phyloP scores from a whole-genome alignment of 2,797 vertebrate species.

The Sylvia borin region DNA sequence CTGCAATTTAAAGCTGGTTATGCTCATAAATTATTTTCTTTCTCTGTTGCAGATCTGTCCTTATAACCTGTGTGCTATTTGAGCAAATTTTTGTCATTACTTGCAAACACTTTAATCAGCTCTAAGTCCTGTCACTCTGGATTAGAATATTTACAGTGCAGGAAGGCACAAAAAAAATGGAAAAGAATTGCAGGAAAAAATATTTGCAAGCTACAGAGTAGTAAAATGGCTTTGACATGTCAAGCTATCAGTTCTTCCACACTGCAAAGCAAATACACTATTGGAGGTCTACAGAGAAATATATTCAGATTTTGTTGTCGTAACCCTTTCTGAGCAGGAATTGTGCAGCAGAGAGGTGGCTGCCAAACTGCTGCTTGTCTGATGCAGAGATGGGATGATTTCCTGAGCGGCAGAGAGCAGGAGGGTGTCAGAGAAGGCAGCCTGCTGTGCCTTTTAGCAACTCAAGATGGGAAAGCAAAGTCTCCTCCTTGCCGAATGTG shows the following conservation, averaged over 20 bases:
- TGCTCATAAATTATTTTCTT: not conserved
- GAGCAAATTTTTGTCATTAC: conserved; percentile 47
- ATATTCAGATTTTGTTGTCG: not conserved
- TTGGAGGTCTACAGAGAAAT: not conserved
- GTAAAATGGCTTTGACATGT: not conserved
- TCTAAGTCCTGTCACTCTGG: not conserved
- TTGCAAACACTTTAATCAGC: conserved; percentile 13
- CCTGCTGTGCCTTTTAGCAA: not conserved
- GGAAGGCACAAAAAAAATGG: not conserved
- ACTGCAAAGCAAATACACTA: not conserved
- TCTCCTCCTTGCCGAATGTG: not conserved
- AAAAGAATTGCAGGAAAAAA: not conserved
- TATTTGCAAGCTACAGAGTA: not conserved
- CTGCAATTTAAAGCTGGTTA: conserved; percentile 46
- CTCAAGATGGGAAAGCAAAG: not conserved
- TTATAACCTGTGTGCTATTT: not conserved
- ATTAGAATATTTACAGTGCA: conserved; percentile 18
- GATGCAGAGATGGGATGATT: not conserved
- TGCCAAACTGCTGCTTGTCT: not conserved
- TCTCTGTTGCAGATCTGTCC: not conserved
- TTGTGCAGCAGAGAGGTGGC: not conserved
- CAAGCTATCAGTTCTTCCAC: not conserved
- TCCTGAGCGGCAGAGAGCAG: not conserved
- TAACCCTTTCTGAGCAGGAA: not conserved
- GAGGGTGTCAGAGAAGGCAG: not conserved